Evolutionary conservation across 2,113 vertebrate genomes (phyloP), one percentile per base, ranked within the genome.

Genomic region (Lepus americanus): DNA sequence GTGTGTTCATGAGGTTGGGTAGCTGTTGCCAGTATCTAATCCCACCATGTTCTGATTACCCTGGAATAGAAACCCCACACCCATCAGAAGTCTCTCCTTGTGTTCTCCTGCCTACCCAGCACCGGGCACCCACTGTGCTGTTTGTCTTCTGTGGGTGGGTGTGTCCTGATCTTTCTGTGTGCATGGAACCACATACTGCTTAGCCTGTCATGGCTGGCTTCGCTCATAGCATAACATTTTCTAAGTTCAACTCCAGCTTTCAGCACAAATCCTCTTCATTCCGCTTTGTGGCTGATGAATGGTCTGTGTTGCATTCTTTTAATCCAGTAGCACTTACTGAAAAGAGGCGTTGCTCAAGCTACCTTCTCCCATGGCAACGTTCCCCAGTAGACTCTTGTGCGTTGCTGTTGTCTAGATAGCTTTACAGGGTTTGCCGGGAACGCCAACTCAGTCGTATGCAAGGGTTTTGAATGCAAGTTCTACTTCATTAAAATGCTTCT

Each of bases 181-280:
- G 27, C 51, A 27, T 55, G 9, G 51, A 55, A 27, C 29, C 6
- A 0, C 23, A 9, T 2, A 1, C 0, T 3, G 1, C 1, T 22
- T 12, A 63, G 33, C 19, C 61, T 39, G 11, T 3, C 7, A 1
- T 4, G 3, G 29, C 51, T 69, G 79, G 14, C 36, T 53, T 27
- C 49, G 69, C 25, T 67, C 29, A 16, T n/a, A 63, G 80, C 27
- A 1, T 19, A 2, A 4, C 17, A 22, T 83, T 78, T 89, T 51
- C 82, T 33, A 55, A 69, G 33, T 51, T 72, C 39, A 13, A 44
- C 1, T 49, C 31, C 4, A 1, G 9, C 16, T 31, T 20, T 27
- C 11, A 51, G 36, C 69, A 9, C 31, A 29, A 49, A 1, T 9
- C 36, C 23, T 12, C 39, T 59, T 59, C 14, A 2, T 36, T 51